Conservation (phyloP, 2,797 vertebrate genomes). For the Bufotes viridis region DNA sequence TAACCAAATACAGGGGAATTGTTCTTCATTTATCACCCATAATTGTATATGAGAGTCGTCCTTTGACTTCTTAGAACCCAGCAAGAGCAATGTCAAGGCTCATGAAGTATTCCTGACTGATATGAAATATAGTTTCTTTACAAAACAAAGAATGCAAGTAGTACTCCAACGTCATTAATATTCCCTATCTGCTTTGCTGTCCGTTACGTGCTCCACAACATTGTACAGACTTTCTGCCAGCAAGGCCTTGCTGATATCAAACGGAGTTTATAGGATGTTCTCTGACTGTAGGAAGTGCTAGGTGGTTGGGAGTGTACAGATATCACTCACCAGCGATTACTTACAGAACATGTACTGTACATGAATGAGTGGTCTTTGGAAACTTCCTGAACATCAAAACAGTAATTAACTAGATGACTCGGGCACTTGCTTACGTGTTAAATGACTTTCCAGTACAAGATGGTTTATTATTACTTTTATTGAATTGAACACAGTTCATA, state of each 20-base stretch:
- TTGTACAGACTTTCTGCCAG: background rate
- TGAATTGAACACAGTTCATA: slow-evolving; percentile 11
- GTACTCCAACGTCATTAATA: background rate
- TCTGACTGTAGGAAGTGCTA: slow-evolving; percentile 4
- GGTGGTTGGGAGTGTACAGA: slow-evolving; percentile 17
- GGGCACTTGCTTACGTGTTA: background rate
- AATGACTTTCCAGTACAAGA: slow-evolving; percentile 3
- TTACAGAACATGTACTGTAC: slow-evolving; percentile 17
- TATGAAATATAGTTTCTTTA: background rate
- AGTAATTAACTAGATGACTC: background rate
- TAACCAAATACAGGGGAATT: too few relatives aligned
- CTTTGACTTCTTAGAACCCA: background rate
- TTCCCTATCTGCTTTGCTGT: background rate
- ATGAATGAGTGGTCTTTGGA: background rate
- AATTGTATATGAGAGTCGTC: background rate
- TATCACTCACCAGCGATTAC: slow-evolving; percentile 21
- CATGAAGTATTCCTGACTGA: too few relatives aligned
- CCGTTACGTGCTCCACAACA: background rate
- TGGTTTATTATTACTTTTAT: background rate
- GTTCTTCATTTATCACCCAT: too few relatives aligned
- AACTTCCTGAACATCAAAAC: slow-evolving; percentile 20
- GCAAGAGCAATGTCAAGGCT: background rate
- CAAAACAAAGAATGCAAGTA: background rate
- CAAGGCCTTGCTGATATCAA: slow-evolving; percentile 10
- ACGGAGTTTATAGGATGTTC: background rate